phyloP scores from a whole-genome alignment of 1,140 invertebrate species.

The Zaprionus tsacasi region DNA sequence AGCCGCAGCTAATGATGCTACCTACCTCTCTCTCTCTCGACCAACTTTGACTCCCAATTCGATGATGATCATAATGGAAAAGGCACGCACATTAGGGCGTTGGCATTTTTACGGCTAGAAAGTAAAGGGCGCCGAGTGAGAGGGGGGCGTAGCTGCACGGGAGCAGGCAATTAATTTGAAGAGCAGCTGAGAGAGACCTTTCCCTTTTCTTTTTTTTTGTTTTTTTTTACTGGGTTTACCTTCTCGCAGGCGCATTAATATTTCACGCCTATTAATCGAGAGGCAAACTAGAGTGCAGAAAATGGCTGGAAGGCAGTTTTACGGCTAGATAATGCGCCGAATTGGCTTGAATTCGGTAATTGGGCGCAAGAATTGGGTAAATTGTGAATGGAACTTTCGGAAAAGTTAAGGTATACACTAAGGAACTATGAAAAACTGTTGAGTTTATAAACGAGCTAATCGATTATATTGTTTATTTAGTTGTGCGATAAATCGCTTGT shows the following conservation, averaged over 20 bases:
- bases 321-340: conserved; percentile 32
- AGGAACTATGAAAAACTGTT: no score
- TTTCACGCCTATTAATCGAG: conserved; percentile 73
- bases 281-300: conserved; percentile 69
- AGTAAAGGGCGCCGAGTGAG: conserved; percentile 41
- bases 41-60: conserved; percentile 7
- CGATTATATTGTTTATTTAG: no score
- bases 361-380: conserved; percentile 9
- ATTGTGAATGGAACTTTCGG: conserved; percentile 2
- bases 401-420: background rate
- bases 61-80: conserved; percentile 65
- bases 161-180: conserved; percentile 42
- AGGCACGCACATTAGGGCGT: conserved; percentile 80
- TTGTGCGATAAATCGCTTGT: no score
- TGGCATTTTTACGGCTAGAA: conserved; percentile 72
- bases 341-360: conserved; percentile 25
- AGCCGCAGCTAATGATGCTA: conserved; percentile 63
- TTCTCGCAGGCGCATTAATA: conserved; percentile 74
- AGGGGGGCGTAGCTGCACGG: background rate
- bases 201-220: conserved; percentile 41
- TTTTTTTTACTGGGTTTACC: no score
- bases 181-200: conserved; percentile 37
- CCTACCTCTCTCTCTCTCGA: background rate
- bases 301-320: conserved; percentile 45
- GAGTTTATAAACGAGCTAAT: no score